Evolutionary conservation across 2,888 invertebrate species (phyloP).

Genomic region (Pharmacophagus antenor): DNA sequence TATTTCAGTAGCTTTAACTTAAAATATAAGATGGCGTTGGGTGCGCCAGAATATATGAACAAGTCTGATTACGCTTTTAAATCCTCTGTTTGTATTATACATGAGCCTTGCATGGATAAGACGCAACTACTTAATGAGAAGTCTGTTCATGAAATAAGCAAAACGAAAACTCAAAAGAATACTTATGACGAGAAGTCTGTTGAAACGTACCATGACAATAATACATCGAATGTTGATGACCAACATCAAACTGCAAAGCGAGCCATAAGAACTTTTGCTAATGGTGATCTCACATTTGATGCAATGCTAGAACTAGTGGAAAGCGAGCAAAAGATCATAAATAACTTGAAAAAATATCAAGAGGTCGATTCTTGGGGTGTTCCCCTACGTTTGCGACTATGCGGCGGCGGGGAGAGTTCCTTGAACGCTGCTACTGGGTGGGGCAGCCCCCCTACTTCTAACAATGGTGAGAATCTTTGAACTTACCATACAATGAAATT

Average conservation of each 20-base stretch:
- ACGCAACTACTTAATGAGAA: slow-evolving; percentile 69
- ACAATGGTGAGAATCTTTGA: slow-evolving; percentile 73
- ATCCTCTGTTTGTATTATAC: slow-evolving; percentile 80
- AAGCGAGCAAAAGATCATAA: slow-evolving; percentile 56
- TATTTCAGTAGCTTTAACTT: slow-evolving; percentile 82
- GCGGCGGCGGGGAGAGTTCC: slow-evolving; percentile 91
- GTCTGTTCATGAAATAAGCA: slow-evolving; percentile 68
- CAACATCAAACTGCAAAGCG: slow-evolving; percentile 47
- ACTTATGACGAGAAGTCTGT: slow-evolving; percentile 61
- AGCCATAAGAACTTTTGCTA: slow-evolving; percentile 61
- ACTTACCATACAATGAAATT: neutral
- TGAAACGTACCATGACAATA: slow-evolving; percentile 76
- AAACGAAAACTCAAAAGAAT: slow-evolving; percentile 70
- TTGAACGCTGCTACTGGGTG: slow-evolving; percentile 89
- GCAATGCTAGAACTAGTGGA: slow-evolving; percentile 68
- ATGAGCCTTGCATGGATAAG: slow-evolving; percentile 71
- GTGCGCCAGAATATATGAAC: slow-evolving; percentile 80
- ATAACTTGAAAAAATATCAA: slow-evolving; percentile 47
- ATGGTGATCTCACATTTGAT: slow-evolving; percentile 76
- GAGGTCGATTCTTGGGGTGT: slow-evolving; percentile 80
- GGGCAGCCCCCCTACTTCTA: slow-evolving; percentile 87
- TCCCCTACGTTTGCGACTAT: slow-evolving; percentile 82
- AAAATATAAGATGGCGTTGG: slow-evolving; percentile 80
- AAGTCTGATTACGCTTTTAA: slow-evolving; percentile 83
- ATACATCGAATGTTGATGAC: slow-evolving; percentile 56